Evolutionary conservation across 2,888 invertebrate species (phyloP), one percentile per base, ranked within the genome.

Genomic region (Drosophila limbata): DNA sequence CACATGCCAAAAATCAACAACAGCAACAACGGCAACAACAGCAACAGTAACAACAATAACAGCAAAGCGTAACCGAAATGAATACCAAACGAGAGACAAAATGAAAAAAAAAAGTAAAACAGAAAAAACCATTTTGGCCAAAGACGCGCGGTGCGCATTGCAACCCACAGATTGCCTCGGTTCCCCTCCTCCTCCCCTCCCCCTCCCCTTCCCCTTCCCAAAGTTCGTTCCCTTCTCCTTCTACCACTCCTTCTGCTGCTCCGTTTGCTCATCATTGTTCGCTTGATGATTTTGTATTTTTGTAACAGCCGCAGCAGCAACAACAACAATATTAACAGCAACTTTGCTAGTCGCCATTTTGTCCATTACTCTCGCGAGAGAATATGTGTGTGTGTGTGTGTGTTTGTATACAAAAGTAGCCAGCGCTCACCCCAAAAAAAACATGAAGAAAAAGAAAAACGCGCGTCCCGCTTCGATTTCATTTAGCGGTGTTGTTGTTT

Each of bases 51-150:
- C n/a, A 45, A 19, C 21, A 33, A 68, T 11, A 42, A 19, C 40
- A 42, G 3, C 19, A 21, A 8, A 37, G 25, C 44, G 31, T 44
- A 47, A 42, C 45, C 44, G 66, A 44, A 55, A 51, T 40, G 60
- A 42, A 51, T 17, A 35, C 6, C 52, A 76, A 59, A 65, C 48
- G 47, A 47, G 40, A 63, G 33, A 53, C 37, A 19, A 65, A n/a
- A n/a, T n/a, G n/a, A n/a, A 50, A 47, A 53, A 40, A 21, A 51
- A 50, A 25, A 48, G 19, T 28, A 19, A 28, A 2, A 53, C 35
- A 48, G 48, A 35, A 55, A 67, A 71, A 79, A 79, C 75, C 77
- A 77, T 77, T 77, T 79, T 79, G 79, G 70, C 75, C 79, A 77
- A 63, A 79, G 79, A 67, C 8, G 68, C 79, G 79, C 75, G 77